Percentiles rank a stretch among this genome's conserved stretches.
phyloP scores from a whole-genome alignment of 2,797 vertebrate genomes.

The Oryzias sinensis region DNA sequence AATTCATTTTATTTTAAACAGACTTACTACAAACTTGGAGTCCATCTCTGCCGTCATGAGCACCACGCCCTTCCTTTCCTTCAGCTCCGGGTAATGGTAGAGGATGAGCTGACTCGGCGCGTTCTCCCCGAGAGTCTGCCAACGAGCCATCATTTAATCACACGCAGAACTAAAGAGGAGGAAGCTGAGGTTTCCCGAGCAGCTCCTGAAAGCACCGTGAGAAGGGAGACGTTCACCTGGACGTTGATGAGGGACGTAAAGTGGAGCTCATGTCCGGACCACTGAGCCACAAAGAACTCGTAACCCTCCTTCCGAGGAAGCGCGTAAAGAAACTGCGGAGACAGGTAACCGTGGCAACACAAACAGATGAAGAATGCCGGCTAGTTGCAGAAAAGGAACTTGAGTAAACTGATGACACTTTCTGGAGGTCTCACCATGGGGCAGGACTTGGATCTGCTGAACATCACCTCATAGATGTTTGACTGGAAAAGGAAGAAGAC shows the following conservation, averaged over 20 bases:
- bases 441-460: constrained; percentile 80
- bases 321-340: constrained; percentile 88
- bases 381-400: too few relatives aligned
- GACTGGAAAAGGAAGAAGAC: constrained; percentile 67
- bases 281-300: constrained; percentile 94
- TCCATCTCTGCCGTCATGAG: constrained; percentile 95
- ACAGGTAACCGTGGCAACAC: neutral
- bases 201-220: neutral
- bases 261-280: constrained; percentile 89
- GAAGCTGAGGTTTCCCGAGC: neutral
- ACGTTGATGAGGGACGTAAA: constrained; percentile 95
- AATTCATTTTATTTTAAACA: too few relatives aligned
- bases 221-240: constrained; percentile 78
- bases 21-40: constrained; percentile 85
- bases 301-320: constrained; percentile 92
- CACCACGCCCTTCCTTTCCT: constrained; percentile 87
- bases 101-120: constrained; percentile 91
- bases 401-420: too few relatives aligned
- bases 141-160: too few relatives aligned
- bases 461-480: constrained; percentile 83
- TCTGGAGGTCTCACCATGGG: constrained; percentile 76
- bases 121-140: constrained; percentile 76
- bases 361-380: neutral
- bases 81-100: constrained; percentile 91
- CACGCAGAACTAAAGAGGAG: neutral